These are phyloP conservation scores for Drosophila nigritarsus DNA, from an alignment of 2,888 invertebrate species.

Conservation along the genomic window DNA sequence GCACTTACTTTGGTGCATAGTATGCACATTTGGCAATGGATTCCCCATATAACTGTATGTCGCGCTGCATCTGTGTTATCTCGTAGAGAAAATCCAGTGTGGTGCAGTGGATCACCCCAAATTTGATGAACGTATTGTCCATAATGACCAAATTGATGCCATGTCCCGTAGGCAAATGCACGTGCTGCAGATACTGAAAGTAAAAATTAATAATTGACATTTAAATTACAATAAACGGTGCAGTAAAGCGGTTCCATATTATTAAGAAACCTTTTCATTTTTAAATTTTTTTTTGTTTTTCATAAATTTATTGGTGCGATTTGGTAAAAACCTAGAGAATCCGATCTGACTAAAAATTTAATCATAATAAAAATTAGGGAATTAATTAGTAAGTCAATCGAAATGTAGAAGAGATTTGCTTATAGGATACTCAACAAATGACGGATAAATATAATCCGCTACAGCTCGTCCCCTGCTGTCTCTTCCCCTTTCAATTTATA, in stretches of 20 bases:
- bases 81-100: conserved; percentile 69
- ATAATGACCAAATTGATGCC: conserved; percentile 76
- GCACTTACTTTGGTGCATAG: conserved; percentile 79
- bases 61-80: conserved; percentile 75
- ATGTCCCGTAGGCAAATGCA: conserved; percentile 70
- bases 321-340: background rate
- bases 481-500: background rate
- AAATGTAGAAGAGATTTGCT: background rate
- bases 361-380: no score
- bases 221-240: background rate
- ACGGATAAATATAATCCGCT: background rate
- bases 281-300: background rate
- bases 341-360: background rate
- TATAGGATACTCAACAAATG: background rate
- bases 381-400: background rate
- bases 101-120: conserved; percentile 80
- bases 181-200: conserved; percentile 64
- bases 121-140: conserved; percentile 79
- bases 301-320: background rate
- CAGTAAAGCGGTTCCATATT: background rate
- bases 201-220: background rate
- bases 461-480: background rate
- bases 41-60: conserved; percentile 76
- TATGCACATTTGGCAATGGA: conserved; percentile 43
- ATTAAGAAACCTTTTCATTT: background rate